A percentile compares a stretch with the other conserved stretches of the same genome.
Evolutionary conservation across 2,888 invertebrate genomes (phyloP).

Genomic region (Machimus rusticus): DNA sequence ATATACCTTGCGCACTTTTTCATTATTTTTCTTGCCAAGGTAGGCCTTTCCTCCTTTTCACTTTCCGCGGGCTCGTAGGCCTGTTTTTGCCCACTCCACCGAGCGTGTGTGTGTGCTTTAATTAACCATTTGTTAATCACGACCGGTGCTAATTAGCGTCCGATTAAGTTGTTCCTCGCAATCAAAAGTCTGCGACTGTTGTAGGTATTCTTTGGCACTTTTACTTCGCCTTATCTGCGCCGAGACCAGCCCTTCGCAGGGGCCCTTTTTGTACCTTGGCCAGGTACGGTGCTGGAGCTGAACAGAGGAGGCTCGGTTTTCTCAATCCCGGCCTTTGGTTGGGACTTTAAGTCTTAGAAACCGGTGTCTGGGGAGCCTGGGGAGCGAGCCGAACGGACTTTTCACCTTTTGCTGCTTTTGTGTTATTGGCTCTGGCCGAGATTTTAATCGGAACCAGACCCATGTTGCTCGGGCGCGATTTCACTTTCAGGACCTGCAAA

Average conservation of each 20-base stretch:
- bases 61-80: not conserved
- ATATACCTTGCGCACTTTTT: not conserved
- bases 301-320: not conserved
- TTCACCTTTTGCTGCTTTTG: constrained; percentile 3
- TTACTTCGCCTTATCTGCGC: constrained; percentile 33
- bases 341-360: not conserved
- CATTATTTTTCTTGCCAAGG: not conserved
- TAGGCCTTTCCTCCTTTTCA: not conserved
- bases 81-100: not conserved
- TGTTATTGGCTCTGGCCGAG: constrained; percentile 32
- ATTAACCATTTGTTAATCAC: constrained; percentile 47
- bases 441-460: constrained; percentile 29
- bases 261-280: not conserved
- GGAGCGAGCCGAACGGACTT: not conserved
- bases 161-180: constrained; percentile 42
- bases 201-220: constrained; percentile 32
- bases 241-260: not conserved
- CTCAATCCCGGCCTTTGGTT: not conserved
- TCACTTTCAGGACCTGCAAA: constrained; percentile 4
- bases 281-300: not conserved
- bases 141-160: constrained; percentile 45
- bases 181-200: constrained; percentile 25
- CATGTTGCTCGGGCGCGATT: constrained; percentile 8
- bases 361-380: not conserved
- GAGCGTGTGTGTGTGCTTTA: constrained; percentile 15